These are phyloP conservation scores for Cheiracanthium punctorium DNA, from an alignment of 2,888 invertebrate species.

Conservation along the genomic window DNA sequence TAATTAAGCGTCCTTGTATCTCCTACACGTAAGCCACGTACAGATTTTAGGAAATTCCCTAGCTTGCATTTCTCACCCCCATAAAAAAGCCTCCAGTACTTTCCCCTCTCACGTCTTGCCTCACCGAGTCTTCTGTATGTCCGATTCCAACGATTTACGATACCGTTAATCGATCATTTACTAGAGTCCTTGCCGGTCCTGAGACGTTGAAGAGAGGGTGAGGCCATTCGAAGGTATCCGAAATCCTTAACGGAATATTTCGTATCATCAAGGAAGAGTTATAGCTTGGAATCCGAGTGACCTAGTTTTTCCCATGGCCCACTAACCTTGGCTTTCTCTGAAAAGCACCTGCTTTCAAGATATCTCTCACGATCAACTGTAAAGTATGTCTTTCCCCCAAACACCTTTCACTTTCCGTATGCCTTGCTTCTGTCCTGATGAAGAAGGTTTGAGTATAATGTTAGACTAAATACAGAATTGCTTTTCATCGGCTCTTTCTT, in stretches of 20 bases:
- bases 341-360: slow-evolving; percentile 45
- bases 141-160: background rate
- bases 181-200: background rate
- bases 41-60: no score
- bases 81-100: background rate
- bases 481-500: no score
- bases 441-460: no score
- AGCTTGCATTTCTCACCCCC: no score
- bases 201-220: background rate
- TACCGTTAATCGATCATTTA: background rate
- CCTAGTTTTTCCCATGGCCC: slow-evolving; percentile 64
- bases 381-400: background rate
- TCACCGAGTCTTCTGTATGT: background rate
- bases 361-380: slow-evolving; percentile 12
- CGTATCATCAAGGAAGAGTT: background rate
- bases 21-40: no score
- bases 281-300: slow-evolving; percentile 33
- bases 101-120: background rate
- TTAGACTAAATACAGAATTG: no score
- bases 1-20: no score
- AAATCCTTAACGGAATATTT: background rate
- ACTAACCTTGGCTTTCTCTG: slow-evolving; percentile 57
- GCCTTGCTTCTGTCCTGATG: no score
- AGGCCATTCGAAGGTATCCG: slow-evolving; percentile 7
- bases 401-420: background rate